phyloP scores from a whole-genome alignment of 1,140 invertebrate genomes.

The Argopecten irradians region DNA sequence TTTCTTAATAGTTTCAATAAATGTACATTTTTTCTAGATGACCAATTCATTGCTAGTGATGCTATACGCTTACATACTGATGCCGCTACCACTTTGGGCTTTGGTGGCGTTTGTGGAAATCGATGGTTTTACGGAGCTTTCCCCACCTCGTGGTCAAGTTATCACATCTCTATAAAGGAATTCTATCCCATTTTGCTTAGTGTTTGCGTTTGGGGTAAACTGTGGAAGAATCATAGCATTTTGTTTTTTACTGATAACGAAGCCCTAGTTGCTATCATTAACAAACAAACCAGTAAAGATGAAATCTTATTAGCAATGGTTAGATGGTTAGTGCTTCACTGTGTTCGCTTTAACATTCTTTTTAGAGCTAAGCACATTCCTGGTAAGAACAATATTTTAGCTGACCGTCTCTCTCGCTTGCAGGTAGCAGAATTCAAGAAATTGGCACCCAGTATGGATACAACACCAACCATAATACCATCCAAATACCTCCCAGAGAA shows the following conservation, averaged over 20 bases:
- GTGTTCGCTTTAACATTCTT: slow-evolving; percentile 43
- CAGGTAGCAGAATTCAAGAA: background rate
- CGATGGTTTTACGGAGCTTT: background rate
- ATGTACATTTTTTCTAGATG: slow-evolving; percentile 38
- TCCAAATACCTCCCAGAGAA: background rate
- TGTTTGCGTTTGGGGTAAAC: slow-evolving; percentile 38
- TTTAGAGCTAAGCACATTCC: slow-evolving; percentile 48
- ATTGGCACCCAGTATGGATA: background rate
- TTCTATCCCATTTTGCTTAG: slow-evolving; percentile 48
- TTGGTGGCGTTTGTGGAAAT: slow-evolving; percentile 24
- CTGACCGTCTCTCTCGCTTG: slow-evolving; percentile 45
- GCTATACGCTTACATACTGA: slow-evolving; percentile 25
- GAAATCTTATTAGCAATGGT: slow-evolving; percentile 40
- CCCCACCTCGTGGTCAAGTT: background rate
- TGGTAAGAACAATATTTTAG: slow-evolving; percentile 38
- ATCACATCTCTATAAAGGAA: slow-evolving; percentile 45
- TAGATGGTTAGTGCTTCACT: slow-evolving; percentile 36
- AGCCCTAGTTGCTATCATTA: slow-evolving; percentile 49
- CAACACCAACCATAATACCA: background rate
- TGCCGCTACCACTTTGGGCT: slow-evolving; percentile 26
- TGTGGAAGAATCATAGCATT: slow-evolving; percentile 31
- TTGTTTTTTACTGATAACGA: slow-evolving; percentile 49
- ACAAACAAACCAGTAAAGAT: slow-evolving; percentile 43
- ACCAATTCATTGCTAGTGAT: slow-evolving; percentile 27
- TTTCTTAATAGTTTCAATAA: background rate